Conservation (phyloP, 2,888 invertebrate genomes). For the Thera britannica region DNA sequence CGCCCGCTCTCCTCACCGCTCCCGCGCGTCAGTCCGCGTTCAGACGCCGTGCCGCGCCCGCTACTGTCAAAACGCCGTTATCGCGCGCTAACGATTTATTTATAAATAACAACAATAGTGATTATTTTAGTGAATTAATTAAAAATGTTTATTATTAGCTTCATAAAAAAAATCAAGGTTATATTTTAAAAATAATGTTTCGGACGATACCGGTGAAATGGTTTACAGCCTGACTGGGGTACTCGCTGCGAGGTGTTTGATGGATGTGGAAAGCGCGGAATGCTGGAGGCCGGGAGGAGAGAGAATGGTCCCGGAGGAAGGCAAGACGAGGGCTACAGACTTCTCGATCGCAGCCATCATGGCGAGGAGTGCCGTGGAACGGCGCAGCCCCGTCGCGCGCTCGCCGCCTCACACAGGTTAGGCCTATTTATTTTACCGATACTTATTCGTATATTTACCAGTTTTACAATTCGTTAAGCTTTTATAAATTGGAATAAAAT, state of each 20-base stretch:
- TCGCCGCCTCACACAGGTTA: constrained; percentile 77
- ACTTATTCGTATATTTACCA: neutral
- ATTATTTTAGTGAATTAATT: constrained; percentile 10
- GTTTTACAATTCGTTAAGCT: no score
- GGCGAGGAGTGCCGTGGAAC: constrained; percentile 86
- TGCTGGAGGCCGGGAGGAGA: constrained; percentile 70
- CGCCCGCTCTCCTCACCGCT: constrained; percentile 61
- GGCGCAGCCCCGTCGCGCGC: constrained; percentile 76
- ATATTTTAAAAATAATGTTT: constrained; percentile 54
- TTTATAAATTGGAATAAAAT: no score
- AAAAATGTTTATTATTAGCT: constrained; percentile 19
- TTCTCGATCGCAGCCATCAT: constrained; percentile 98
- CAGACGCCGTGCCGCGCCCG: constrained; percentile 66
- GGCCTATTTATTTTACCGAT: constrained; percentile 54
- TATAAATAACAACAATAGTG: constrained; percentile 42
- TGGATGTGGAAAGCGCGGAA: constrained; percentile 81
- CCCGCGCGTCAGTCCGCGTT: constrained; percentile 76
- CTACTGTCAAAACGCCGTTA: constrained; percentile 45
- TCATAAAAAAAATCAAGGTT: constrained; percentile 11
- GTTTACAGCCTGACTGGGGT: constrained; percentile 56
- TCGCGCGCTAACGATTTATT: constrained; percentile 50
- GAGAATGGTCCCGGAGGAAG: constrained; percentile 81
- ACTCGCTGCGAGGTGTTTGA: constrained; percentile 65
- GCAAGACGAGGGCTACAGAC: constrained; percentile 90
- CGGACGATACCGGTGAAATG: constrained; percentile 70